phyloP scores from a whole-genome alignment of 2,888 invertebrate genomes.

The Cephus nigrinus region DNA sequence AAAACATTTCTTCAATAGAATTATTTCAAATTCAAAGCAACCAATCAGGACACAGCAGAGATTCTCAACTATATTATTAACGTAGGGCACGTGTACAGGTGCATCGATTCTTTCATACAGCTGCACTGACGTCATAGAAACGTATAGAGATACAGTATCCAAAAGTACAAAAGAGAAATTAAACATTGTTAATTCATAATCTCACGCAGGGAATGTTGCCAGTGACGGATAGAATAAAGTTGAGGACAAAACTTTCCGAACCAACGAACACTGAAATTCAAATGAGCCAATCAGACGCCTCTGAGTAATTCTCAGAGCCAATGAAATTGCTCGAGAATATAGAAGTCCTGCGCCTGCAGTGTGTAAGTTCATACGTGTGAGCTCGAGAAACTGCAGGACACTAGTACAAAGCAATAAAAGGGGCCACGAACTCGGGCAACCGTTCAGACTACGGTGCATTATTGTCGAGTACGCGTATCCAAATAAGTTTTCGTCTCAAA shows the following conservation, averaged over 20 bases:
- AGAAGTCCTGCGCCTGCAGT: slow-evolving; percentile 11
- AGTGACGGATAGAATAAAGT: not conserved
- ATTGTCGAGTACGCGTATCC: slow-evolving; percentile 17
- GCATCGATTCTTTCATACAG: not conserved
- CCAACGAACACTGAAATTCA: slow-evolving; percentile 17
- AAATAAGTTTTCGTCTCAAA: not conserved
- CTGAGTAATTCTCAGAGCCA: slow-evolving; percentile 1
- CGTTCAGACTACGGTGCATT: slow-evolving; percentile 38
- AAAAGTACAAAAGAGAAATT: not conserved
- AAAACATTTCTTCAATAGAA: not conserved
- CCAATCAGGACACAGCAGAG: not conserved
- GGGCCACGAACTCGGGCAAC: slow-evolving; percentile 40
- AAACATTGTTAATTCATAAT: not conserved
- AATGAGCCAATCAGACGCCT: slow-evolving; percentile 21
- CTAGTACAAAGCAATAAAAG: slow-evolving; percentile 49
- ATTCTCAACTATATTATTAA: not conserved
- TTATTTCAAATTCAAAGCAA: not conserved
- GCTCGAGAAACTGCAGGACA: slow-evolving; percentile 12
- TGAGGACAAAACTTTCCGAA: not conserved
- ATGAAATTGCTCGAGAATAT: not conserved
- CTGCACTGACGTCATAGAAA: not conserved
- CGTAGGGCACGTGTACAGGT: not conserved
- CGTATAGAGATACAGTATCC: not conserved
- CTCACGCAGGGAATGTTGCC: not conserved
- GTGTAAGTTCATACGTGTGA: slow-evolving; percentile 16